Base-by-base conservation (phyloP, 1,140 invertebrate genomes). In the Phocides pigmalion region DNA sequence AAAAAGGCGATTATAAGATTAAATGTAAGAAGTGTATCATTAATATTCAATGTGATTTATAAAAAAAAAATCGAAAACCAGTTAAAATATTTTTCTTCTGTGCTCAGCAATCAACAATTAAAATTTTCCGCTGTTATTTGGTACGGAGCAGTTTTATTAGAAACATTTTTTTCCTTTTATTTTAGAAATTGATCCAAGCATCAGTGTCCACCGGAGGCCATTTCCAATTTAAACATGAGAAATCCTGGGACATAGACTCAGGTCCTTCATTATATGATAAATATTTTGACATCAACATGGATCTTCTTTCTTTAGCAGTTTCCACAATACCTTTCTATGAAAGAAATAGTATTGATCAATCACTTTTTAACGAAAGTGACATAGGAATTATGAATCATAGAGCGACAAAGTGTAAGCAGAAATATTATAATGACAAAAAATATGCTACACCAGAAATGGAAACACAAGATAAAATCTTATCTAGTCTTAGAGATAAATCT, bases 171-270 rank as follows among this genome's bases (percentile, higher is more conserved):
- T n/a, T n/a, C n/a, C n/a, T n/a, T n/a, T n/a, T n/a, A 71, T 81
- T 83, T 46, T 76, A 91, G 89, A 73, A 86, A 71, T 74, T 92
- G 3, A 84, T 89, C 9, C 68, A 84, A 70, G 82, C 84, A 19
- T 84, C 90, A 9, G 63, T 88, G 5, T 84, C 87, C 16, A 67
- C 82, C 6, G 91, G 90, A n/a, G 85, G 82, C 11, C 89, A 92
- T 79, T 92, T 92, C 68, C 90, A 92, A 79, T 92, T 92, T 54
- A 92, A 92, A 80, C 89, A 92, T 77, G 91, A 92, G 74, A 92
- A 91, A 69, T 84, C 86, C 6, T 92, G 91, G 91, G 85, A 89
- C 25, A 68, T 70, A 6, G 72, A 68, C 11, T 81, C 76, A 25
- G 80, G 76, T 0, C 81, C 88, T 5, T 79, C 84, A 16, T 25